A percentile compares a stretch with the other conserved stretches of the same genome.
Evolutionary conservation across 1,140 invertebrate species (phyloP).

Genomic region (Macrotrachela quadricornifera): DNA sequence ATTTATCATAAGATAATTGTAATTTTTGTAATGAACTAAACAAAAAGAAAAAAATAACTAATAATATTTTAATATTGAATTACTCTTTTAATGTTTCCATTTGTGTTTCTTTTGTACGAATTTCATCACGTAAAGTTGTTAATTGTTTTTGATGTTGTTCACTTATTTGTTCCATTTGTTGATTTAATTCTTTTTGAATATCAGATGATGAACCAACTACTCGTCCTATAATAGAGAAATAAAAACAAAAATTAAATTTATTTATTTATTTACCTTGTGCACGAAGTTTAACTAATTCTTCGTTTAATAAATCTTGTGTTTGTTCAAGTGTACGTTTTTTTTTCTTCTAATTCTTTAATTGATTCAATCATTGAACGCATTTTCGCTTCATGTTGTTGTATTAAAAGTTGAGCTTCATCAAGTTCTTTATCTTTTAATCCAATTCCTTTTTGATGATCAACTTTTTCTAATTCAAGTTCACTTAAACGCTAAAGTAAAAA

Average conservation of each 20-base stretch:
- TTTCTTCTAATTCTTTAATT: conserved; percentile 76
- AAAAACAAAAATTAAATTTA: too few relatives aligned
- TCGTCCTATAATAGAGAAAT: too few relatives aligned
- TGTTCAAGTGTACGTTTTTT: conserved; percentile 83
- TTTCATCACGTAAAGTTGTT: conserved; percentile 54
- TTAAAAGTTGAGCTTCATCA: neutral
- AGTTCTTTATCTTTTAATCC: conserved; percentile 6
- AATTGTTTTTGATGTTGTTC: conserved; percentile 79
- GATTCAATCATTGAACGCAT: conserved; percentile 79
- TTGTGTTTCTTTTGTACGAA: conserved; percentile 65
- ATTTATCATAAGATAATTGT: conserved; percentile 63
- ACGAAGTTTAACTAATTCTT: conserved; percentile 68
- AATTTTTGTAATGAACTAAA: conserved; percentile 44
- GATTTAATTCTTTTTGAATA: conserved; percentile 50
- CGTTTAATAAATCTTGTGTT: conserved; percentile 63
- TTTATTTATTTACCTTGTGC: conserved; percentile 49
- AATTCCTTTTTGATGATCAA: neutral
- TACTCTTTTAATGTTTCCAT: conserved; percentile 81
- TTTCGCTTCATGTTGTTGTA: conserved; percentile 56
- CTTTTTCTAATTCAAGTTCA: neutral
- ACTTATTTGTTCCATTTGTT: conserved; percentile 77
- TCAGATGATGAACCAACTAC: neutral
- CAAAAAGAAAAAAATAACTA: too few relatives aligned
- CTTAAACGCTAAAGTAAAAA: too few relatives aligned
- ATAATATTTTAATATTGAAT: conserved; percentile 4